A percentile compares a stretch with the other conserved stretches of the same genome.
Evolutionary conservation across 2,797 vertebrate species (phyloP).

Genomic region (Diglossa cyanea): DNA sequence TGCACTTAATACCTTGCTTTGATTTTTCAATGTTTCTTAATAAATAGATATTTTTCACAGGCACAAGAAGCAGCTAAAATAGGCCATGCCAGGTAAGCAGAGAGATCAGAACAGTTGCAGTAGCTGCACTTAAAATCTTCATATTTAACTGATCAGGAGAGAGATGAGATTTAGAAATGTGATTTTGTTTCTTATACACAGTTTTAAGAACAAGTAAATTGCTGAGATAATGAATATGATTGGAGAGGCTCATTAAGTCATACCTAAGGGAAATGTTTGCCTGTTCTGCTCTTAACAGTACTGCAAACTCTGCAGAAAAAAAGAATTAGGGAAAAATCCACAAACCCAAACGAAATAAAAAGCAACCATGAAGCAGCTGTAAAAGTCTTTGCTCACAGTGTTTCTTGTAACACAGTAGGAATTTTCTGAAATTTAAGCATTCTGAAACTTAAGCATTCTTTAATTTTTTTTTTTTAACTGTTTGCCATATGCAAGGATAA

Average conservation of each 20-base stretch:
- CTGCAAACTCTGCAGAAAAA: slow-evolving; percentile 75
- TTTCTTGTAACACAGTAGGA: slow-evolving; percentile 66
- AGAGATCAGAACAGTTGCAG: neutral
- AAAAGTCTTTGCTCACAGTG: slow-evolving; percentile 64
- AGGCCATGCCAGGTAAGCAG: neutral
- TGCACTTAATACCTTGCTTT: neutral
- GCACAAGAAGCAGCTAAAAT: neutral
- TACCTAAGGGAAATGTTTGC: slow-evolving; percentile 83
- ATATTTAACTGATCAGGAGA: neutral
- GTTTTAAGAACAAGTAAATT: slow-evolving; percentile 65
- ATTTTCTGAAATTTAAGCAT: too few species aligned
- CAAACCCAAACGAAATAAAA: neutral
- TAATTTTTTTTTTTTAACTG: neutral
- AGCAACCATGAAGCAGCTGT: slow-evolving; percentile 64
- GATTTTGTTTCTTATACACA: neutral
- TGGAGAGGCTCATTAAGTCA: slow-evolving; percentile 80
- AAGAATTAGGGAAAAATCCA: neutral
- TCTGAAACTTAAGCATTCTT: neutral
- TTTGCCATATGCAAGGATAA: slow-evolving; percentile 26
- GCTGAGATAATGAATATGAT: slow-evolving; percentile 81
- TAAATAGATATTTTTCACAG: neutral
- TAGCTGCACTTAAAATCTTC: neutral
- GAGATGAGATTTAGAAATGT: neutral
- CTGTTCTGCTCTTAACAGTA: slow-evolving; percentile 67
- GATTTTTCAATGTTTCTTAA: neutral